Evolutionary conservation across 2,888 invertebrate genomes (phyloP).

Genomic region (Drosophila maculinotata): DNA sequence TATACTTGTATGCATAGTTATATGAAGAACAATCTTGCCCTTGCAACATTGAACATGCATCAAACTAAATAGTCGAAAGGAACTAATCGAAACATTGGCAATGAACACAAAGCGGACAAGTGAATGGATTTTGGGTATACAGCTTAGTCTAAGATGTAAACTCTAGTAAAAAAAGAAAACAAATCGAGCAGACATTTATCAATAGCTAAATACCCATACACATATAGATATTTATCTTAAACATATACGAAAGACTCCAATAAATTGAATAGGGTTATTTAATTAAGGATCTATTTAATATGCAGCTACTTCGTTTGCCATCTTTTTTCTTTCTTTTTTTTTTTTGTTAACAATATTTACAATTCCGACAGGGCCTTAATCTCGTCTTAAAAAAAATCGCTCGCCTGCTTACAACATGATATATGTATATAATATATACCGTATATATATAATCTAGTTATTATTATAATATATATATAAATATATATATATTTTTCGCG

Average conservation of each 20-base stretch:
- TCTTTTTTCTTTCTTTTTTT: slow-evolving; percentile 18
- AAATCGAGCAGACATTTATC: slow-evolving; percentile 35
- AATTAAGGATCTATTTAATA: slow-evolving; percentile 62
- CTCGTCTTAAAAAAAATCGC: slow-evolving; percentile 62
- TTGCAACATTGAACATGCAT: slow-evolving; percentile 34
- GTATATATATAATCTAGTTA: slow-evolving; percentile 35
- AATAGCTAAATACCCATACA: slow-evolving; percentile 42
- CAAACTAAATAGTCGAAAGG: slow-evolving; percentile 24
- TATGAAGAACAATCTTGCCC: slow-evolving; percentile 29
- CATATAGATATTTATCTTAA: slow-evolving; percentile 5
- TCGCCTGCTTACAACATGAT: slow-evolving; percentile 67
- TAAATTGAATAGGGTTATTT: slow-evolving; percentile 32
- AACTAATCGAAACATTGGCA: slow-evolving; percentile 40
- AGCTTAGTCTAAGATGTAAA: slow-evolving; percentile 38
- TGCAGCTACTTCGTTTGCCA: slow-evolving; percentile 42
- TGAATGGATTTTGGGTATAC: slow-evolving; percentile 11
- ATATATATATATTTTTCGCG: slow-evolving; percentile 43
- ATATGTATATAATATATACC: slow-evolving; percentile 48
- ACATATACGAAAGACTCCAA: slow-evolving; percentile 41
- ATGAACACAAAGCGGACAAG: slow-evolving; percentile 58
- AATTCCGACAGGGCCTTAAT: slow-evolving; percentile 56
- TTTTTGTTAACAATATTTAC: slow-evolving; percentile 73
- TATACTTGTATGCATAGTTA: slow-evolving; percentile 38
- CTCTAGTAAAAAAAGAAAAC: slow-evolving; percentile 34
- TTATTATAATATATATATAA: slow-evolving; percentile 32